Percentiles rank a stretch among this genome's conserved stretches.
Evolutionary conservation across 2,888 invertebrate species (phyloP).

Genomic region (Omphaloscelis lunosa): DNA sequence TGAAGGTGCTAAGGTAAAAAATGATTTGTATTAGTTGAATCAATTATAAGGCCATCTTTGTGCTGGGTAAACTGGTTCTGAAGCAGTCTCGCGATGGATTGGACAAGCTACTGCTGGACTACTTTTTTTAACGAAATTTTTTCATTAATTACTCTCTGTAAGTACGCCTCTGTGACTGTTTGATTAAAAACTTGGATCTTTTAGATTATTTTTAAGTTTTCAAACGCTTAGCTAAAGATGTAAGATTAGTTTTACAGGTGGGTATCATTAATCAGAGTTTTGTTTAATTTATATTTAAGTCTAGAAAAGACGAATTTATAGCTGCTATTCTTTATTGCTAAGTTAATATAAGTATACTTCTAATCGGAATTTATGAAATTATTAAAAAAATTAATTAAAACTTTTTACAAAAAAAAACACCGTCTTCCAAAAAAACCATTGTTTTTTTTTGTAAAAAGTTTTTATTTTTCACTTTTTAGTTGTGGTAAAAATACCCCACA

Average conservation of each 20-base stretch:
- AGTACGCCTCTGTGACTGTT: conserved; percentile 36
- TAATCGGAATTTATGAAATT: no score
- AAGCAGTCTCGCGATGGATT: conserved; percentile 62
- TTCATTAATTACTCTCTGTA: conserved; percentile 65
- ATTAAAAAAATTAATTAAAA: conserved; percentile 9
- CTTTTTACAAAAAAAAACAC: no score
- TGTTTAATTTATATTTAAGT: conserved; percentile 10
- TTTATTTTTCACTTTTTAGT: no score
- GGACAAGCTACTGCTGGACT: conserved; percentile 65
- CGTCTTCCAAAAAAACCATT: no score
- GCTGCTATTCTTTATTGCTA: background rate
- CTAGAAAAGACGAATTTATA: background rate
- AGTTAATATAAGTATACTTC: no score
- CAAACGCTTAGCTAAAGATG: conserved; percentile 7
- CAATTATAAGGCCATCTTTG: conserved; percentile 80
- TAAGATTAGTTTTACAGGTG: conserved; percentile 1
- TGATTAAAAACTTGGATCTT: conserved; percentile 65
- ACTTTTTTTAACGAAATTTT: conserved; percentile 64
- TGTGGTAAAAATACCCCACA: no score
- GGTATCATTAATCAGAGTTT: conserved; percentile 16
- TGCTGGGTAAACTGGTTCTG: conserved; percentile 75
- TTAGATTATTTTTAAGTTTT: conserved; percentile 24
- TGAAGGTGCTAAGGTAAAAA: conserved; percentile 75
- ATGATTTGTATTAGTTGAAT: conserved; percentile 76
- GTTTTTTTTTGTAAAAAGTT: no score